These are phyloP conservation scores for Vicugna pacos DNA, from an alignment of 2,113 vertebrate species.

Conservation along the genomic window DNA sequence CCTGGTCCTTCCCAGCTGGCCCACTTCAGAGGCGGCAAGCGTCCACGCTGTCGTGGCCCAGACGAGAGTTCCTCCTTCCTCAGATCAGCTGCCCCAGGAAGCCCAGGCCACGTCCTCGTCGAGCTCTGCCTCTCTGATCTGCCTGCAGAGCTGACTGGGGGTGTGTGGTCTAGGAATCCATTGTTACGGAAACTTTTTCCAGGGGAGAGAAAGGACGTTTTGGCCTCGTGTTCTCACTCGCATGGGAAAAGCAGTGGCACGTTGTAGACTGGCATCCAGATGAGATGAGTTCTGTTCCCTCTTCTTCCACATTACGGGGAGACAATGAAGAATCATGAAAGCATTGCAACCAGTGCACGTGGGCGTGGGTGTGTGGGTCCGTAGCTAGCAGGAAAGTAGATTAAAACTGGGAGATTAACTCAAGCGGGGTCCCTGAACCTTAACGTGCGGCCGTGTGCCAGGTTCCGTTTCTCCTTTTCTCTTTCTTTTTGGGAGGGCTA, in stretches of 20 bases:
- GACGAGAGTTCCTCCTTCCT: neutral
- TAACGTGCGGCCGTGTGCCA: neutral
- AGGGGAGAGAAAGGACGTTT: neutral
- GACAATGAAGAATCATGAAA: neutral
- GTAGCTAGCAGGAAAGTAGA: neutral
- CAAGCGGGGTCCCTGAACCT: neutral
- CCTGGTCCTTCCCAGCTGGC: neutral
- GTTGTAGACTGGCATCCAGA: no score
- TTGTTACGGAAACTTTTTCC: neutral
- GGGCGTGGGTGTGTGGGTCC: neutral
- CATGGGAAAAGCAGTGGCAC: neutral
- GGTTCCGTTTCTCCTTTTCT: no score
- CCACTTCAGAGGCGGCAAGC: rapidly evolving
- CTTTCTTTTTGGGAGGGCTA: no score
- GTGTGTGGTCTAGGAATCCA: neutral
- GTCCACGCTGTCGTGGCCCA: neutral
- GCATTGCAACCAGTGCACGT: rapidly evolving
- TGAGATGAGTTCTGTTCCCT: neutral
- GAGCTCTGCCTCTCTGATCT: rapidly evolving
- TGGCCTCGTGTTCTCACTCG: neutral
- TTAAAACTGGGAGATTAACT: rapidly evolving
- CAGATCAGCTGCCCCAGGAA: rapidly evolving
- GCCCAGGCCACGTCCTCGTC: neutral
- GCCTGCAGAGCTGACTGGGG: neutral
- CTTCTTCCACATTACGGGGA: neutral